Conservation (phyloP, 2,888 invertebrate genomes). For the Pimpla rufipes region DNA sequence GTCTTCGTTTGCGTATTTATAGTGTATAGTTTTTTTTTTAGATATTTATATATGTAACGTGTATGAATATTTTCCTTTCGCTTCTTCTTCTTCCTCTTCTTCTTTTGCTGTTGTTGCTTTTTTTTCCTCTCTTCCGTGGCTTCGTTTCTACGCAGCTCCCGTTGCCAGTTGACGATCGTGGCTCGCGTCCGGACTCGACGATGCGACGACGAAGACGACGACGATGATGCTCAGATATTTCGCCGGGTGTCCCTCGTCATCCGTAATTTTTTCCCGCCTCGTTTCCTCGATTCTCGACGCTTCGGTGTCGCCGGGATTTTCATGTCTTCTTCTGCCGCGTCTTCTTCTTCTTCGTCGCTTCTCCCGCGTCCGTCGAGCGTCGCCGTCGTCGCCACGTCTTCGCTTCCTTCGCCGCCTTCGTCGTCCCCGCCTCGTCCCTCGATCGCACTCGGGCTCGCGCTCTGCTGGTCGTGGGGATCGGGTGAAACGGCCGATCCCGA, state of each 20-base stretch:
- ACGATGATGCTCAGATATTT: conserved; percentile 10
- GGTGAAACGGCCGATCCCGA: conserved; percentile 77
- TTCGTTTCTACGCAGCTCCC: conserved; percentile 1
- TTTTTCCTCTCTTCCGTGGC: background rate
- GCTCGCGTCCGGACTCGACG: conserved; percentile 45
- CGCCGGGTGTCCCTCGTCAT: conserved; percentile 14
- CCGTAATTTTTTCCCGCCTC: conserved; percentile 21
- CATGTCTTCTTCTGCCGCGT: conserved; percentile 34
- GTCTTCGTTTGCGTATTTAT: conserved; percentile 6
- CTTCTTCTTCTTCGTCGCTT: conserved; percentile 67
- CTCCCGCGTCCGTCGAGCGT: conserved; percentile 64
- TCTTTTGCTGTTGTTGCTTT: background rate
- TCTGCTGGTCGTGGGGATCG: conserved; percentile 72
- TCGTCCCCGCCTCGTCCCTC: conserved; percentile 44
- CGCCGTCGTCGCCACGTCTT: conserved; percentile 38
- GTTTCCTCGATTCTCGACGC: conserved; percentile 47
- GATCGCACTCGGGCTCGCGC: conserved; percentile 48
- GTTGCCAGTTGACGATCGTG: conserved; percentile 1
- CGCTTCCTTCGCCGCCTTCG: conserved; percentile 44
- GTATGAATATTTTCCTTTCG: conserved; percentile 37
- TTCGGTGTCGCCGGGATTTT: conserved; percentile 17
- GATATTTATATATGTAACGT: conserved; percentile 18
- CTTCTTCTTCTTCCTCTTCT: conserved; percentile 7
- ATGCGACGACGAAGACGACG: conserved; percentile 43
- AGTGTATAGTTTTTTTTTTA: background rate